These are phyloP conservation scores for Drosophila setifemur DNA, from an alignment of 1,140 invertebrate genomes.

Conservation along the genomic window DNA sequence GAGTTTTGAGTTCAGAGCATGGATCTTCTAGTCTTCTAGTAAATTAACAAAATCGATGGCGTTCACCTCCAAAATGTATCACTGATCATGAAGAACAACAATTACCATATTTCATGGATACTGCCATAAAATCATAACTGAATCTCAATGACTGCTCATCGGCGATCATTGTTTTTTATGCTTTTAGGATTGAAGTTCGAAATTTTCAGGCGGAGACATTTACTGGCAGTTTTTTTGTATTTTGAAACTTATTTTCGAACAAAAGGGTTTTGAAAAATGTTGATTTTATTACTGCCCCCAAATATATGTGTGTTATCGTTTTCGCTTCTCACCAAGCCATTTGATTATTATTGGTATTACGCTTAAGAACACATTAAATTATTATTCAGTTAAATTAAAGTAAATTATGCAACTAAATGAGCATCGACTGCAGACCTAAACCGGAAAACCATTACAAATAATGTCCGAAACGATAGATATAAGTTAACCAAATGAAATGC, in stretches of 20 bases:
- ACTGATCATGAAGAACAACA: too few species aligned
- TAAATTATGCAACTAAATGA: constrained; percentile 50
- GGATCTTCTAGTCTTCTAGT: too few species aligned
- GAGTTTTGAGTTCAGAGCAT: too few species aligned
- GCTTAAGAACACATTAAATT: constrained; percentile 52
- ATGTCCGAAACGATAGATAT: constrained; percentile 22
- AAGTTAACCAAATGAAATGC: constrained; percentile 28
- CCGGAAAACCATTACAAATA: constrained; percentile 22
- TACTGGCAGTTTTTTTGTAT: constrained; percentile 74
- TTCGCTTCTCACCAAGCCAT: constrained; percentile 9
- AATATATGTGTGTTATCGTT: constrained; percentile 1
- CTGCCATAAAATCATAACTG: background rate
- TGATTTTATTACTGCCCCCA: constrained; percentile 54
- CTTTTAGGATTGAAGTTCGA: constrained; percentile 6
- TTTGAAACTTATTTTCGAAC: constrained; percentile 31
- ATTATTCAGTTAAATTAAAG: constrained; percentile 40
- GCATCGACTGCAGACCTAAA: constrained; percentile 15
- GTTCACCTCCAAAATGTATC: too few species aligned
- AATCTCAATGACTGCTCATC: background rate
- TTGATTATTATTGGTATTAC: constrained; percentile 32
- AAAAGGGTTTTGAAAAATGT: constrained; percentile 28
- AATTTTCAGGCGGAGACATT: constrained; percentile 72
- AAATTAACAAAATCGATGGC: too few species aligned
- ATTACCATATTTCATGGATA: too few species aligned
- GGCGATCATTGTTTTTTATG: constrained; percentile 2